Evolutionary conservation across 2,888 invertebrate genomes (phyloP).

Genomic region (Scrobipalpa costella): DNA sequence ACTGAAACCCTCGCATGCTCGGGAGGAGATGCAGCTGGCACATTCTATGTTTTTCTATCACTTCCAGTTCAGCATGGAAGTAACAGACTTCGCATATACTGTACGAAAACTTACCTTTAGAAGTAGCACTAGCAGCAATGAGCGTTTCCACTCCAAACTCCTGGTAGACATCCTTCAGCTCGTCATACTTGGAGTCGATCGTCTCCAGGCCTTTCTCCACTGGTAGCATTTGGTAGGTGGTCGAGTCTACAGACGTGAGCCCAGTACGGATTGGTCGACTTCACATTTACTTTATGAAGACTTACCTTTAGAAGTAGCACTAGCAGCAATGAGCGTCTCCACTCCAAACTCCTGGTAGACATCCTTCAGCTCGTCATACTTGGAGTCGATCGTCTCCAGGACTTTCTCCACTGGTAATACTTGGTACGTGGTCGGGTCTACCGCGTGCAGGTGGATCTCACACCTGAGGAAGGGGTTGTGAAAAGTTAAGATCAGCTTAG

Average conservation of each 20-base stretch:
- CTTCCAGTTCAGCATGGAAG: too few relatives aligned
- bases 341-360: slow-evolving; percentile 73
- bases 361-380: slow-evolving; percentile 91
- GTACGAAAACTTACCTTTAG: slow-evolving; percentile 73
- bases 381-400: slow-evolving; percentile 90
- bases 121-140: slow-evolving; percentile 66
- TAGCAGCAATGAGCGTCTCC: slow-evolving; percentile 70
- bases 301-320: slow-evolving; percentile 68
- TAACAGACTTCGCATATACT: too few relatives aligned
- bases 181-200: slow-evolving; percentile 92
- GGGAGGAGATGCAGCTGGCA: too few relatives aligned
- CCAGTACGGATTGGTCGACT: too few relatives aligned
- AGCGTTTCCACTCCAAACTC: slow-evolving; percentile 73
- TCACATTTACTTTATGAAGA: too few relatives aligned
- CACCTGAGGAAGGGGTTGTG: slow-evolving; percentile 80
- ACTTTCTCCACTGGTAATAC: slow-evolving; percentile 90
- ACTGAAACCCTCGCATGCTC: too few relatives aligned
- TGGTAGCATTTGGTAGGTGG: slow-evolving; percentile 86
- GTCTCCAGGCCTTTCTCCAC: slow-evolving; percentile 89
- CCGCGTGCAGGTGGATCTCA: slow-evolving; percentile 92
- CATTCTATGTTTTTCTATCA: too few relatives aligned
- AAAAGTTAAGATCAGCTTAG: neutral
- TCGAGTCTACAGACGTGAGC: slow-evolving; percentile 89
- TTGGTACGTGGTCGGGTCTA: slow-evolving; percentile 86
- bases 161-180: slow-evolving; percentile 84